Conservation (phyloP, 2,888 invertebrate species). For the Drosophila recens region DNA sequence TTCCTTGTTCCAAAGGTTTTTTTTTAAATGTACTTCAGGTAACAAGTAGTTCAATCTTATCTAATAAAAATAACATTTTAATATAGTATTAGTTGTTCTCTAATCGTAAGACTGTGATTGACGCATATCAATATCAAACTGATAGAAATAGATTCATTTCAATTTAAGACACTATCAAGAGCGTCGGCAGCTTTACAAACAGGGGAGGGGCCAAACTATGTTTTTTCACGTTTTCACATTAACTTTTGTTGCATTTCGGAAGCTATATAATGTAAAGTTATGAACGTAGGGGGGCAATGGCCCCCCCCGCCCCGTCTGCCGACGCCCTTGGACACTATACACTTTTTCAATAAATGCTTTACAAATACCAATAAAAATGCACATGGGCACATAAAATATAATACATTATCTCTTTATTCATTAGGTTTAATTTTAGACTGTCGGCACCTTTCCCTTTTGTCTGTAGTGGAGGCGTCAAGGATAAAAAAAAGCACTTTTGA, state of each 20-base stretch:
- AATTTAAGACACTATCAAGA: too few species aligned
- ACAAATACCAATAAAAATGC: background rate
- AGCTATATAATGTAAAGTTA: too few species aligned
- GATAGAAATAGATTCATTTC: background rate
- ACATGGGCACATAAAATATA: background rate
- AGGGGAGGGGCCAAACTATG: too few species aligned
- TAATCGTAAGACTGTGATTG: background rate
- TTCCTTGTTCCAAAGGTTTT: background rate
- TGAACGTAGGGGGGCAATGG: too few species aligned
- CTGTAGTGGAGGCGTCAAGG: too few species aligned
- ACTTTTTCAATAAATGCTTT: background rate
- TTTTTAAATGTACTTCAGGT: too few species aligned
- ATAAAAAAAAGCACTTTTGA: too few species aligned
- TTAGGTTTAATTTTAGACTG: slow-evolving; percentile 8
- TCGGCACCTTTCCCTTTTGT: slow-evolving; percentile 38
- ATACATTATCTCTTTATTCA: slow-evolving; percentile 18
- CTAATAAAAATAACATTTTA: background rate
- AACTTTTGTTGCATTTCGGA: too few species aligned
- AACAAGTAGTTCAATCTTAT: slow-evolving; percentile 16
- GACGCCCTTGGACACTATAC: too few species aligned
- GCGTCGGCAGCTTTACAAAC: too few species aligned
- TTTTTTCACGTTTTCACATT: too few species aligned
- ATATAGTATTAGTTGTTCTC: background rate
- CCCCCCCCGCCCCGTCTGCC: too few species aligned
- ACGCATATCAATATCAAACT: background rate